phyloP scores from a whole-genome alignment of 2,888 invertebrate genomes.

The Sceliomorpha sp. region DNA sequence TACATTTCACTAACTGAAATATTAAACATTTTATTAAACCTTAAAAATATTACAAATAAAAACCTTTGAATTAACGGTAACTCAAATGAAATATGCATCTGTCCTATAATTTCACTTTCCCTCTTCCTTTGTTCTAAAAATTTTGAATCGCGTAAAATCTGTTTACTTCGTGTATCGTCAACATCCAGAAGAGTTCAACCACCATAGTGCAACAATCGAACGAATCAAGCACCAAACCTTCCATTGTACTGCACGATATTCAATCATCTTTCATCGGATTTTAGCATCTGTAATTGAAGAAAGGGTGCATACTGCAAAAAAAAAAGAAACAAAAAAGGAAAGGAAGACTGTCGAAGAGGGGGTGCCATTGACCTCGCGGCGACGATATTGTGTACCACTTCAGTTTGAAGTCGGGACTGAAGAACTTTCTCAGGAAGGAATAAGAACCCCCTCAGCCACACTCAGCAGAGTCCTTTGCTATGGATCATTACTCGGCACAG shows the following conservation, averaged over 20 bases:
- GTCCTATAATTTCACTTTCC: too few species aligned
- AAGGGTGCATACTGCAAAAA: conserved; percentile 59
- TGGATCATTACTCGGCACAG: conserved; percentile 76
- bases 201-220: too few species aligned
- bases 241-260: conserved; percentile 67
- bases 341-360: conserved; percentile 57
- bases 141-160: too few species aligned
- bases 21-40: too few species aligned
- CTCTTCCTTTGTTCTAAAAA: too few species aligned
- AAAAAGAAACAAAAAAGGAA: conserved; percentile 7
- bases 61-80: too few species aligned
- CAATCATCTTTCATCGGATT: conserved; percentile 68
- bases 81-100: too few species aligned
- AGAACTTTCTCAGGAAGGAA: conserved; percentile 70
- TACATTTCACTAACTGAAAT: too few species aligned
- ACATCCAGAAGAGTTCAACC: too few species aligned
- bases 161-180: too few species aligned
- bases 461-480: conserved; percentile 74
- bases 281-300: conserved; percentile 70
- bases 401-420: conserved; percentile 73
- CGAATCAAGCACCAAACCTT: conserved; percentile 16
- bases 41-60: too few species aligned
- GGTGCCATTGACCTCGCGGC: conserved; percentile 77
- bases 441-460: conserved; percentile 78
- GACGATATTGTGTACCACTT: conserved; percentile 78